These are phyloP conservation scores for Egretta garzetta DNA, from an alignment of 2,113 vertebrate species.

Conservation along the genomic window DNA sequence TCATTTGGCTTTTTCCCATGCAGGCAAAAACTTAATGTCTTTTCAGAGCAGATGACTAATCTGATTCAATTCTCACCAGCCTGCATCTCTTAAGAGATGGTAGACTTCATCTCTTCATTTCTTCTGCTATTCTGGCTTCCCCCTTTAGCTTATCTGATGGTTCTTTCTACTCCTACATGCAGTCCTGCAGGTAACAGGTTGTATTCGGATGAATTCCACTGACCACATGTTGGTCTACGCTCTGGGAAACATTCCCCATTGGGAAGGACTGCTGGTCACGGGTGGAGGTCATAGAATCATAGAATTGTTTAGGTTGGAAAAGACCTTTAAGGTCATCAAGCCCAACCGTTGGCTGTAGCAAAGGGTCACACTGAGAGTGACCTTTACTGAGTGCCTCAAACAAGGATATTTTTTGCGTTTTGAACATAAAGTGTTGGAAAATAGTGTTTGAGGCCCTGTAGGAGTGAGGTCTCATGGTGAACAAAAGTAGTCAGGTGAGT, in stretches of 20 bases:
- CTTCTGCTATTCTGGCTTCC: background rate
- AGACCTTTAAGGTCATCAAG: too few relatives aligned
- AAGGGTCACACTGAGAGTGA: background rate
- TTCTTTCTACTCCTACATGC: background rate
- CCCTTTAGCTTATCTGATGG: background rate
- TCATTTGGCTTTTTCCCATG: background rate
- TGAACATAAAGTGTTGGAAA: background rate
- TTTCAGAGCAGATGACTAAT: background rate
- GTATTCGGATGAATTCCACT: background rate
- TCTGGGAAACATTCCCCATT: background rate
- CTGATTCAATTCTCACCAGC: background rate
- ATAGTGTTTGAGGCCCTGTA: background rate
- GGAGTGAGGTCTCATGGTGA: background rate
- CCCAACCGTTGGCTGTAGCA: background rate
- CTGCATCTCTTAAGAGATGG: background rate
- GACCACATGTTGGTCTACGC: fast-evolving
- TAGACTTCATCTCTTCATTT: background rate
- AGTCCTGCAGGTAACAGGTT: background rate
- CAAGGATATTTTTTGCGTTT: background rate
- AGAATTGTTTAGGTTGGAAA: too few relatives aligned
- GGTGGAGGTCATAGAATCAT: too few relatives aligned
- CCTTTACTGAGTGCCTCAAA: background rate
- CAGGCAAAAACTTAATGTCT: background rate
- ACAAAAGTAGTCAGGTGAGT: background rate
- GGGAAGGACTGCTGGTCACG: background rate